phyloP scores from a whole-genome alignment of 2,797 vertebrate genomes.

The Alca torda region DNA sequence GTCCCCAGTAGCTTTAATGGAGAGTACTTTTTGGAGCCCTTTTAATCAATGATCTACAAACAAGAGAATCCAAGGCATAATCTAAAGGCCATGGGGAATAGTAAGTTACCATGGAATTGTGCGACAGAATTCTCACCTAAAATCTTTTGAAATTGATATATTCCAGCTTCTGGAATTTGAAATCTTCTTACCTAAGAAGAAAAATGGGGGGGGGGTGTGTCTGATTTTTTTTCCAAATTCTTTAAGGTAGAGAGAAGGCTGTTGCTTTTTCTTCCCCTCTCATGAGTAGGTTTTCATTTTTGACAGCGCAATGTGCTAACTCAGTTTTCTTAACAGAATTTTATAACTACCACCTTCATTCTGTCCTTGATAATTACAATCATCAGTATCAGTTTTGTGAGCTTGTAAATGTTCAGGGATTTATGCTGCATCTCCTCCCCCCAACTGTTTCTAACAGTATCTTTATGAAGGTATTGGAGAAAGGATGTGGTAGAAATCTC shows the following conservation, averaged over 20 bases:
- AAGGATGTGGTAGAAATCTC: neutral
- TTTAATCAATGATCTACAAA: neutral
- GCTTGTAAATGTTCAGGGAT: neutral
- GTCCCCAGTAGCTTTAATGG: neutral
- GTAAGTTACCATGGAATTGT: neutral
- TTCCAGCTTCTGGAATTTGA: neutral
- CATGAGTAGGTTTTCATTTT: neutral
- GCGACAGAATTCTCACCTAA: neutral
- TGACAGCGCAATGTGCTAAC: neutral
- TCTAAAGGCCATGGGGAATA: neutral
- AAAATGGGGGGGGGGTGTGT: accelerated
- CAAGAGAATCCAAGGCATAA: neutral
- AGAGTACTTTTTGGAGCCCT: neutral
- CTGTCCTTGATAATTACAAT: neutral
- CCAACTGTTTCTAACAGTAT: neutral
- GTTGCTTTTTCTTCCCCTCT: neutral
- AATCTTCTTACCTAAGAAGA: neutral
- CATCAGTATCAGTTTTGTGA: neutral
- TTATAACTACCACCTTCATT: neutral
- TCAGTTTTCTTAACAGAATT: neutral
- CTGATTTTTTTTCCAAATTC: neutral
- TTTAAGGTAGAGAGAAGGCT: neutral
- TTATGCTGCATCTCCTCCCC: neutral
- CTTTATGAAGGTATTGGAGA: neutral
- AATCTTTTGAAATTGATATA: neutral